Conservation (phyloP, 2,113 vertebrate genomes). For the Ginglymostoma cirratum region DNA sequence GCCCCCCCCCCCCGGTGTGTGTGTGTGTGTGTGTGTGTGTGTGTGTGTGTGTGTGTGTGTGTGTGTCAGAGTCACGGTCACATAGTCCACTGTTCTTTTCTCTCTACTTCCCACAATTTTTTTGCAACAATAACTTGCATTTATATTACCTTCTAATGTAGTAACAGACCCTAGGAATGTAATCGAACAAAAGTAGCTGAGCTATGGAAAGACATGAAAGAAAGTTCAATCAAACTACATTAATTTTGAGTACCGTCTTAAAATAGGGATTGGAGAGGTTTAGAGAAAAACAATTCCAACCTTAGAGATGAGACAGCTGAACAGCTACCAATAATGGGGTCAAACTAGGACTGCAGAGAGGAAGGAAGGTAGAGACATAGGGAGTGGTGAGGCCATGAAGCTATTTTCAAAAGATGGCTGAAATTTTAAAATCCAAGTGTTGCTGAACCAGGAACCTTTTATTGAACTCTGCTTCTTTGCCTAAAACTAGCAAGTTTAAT, state of each 20-base stretch:
- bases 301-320: too few species aligned
- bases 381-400: not conserved
- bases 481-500: not conserved
- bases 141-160: too few species aligned
- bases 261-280: not conserved
- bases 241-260: not conserved
- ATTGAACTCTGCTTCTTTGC: not conserved
- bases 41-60: not conserved
- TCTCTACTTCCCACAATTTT: too few species aligned
- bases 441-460: not conserved
- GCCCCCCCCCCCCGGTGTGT: not conserved
- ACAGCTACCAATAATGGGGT: too few species aligned
- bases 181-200: not conserved
- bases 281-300: not conserved
- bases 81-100: not conserved
- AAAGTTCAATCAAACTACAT: not conserved
- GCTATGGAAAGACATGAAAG: not conserved
- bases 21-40: not conserved
- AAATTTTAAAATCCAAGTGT: not conserved
- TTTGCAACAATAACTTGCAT: too few species aligned
- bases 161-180: too few species aligned
- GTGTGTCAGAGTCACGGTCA: not conserved
- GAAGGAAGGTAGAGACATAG: not conserved
- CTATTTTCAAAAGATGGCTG: not conserved
- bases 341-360: too few species aligned